Percentiles rank a stretch among this genome's conserved stretches.
Evolutionary conservation across 1,140 invertebrate genomes (phyloP).

Genomic region (Metaphire vulgaris): DNA sequence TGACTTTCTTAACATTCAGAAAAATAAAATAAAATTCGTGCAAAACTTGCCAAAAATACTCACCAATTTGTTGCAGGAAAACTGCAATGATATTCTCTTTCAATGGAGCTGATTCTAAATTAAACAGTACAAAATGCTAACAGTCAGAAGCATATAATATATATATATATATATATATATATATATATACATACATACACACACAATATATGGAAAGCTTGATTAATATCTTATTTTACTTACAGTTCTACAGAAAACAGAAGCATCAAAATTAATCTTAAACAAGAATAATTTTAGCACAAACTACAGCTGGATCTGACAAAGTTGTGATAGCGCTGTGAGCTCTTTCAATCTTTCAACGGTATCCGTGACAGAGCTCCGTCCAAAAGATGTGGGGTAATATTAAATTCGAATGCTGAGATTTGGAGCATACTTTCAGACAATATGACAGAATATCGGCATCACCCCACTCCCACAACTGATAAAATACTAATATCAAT

Average conservation of each 20-base stretch:
- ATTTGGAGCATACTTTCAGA: not conserved
- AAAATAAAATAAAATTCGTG: no score
- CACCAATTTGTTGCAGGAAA: not conserved
- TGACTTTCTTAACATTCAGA: no score
- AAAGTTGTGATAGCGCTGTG: no score
- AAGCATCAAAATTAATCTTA: no score
- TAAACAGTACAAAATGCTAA: not conserved
- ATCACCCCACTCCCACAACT: not conserved
- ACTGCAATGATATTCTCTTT: not conserved
- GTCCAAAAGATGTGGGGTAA: no score
- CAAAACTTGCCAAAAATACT: not conserved
- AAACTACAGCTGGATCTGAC: no score
- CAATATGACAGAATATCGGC: no score
- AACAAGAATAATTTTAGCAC: no score
- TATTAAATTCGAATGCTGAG: not conserved
- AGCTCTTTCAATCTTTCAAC: no score
- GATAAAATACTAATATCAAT: not conserved
- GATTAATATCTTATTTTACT: not conserved
- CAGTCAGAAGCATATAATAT: not conserved
- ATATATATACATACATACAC: not conserved
- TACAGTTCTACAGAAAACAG: no score
- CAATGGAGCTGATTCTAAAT: not conserved
- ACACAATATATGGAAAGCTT: not conserved
- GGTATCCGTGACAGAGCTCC: no score
- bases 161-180: not conserved